Base-by-base conservation (phyloP, 2,113 vertebrate species). In the Columba janthina region DNA sequence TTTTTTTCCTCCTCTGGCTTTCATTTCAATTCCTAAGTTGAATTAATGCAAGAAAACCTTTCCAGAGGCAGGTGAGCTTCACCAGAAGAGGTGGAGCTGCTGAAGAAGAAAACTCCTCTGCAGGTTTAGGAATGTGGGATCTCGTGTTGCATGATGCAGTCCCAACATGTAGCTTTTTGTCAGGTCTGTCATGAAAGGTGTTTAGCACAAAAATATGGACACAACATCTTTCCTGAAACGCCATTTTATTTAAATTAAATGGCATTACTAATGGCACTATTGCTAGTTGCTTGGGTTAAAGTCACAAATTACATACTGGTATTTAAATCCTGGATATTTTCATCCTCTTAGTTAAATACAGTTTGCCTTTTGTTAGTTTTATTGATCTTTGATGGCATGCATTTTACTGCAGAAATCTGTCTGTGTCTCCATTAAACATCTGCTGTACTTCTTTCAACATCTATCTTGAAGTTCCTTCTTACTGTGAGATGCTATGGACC, bases 341-440 rank as follows among this genome's bases (percentile, higher is more conserved):
- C 53, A 86, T 92, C 29, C 34, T 78, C 40, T 81, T 26, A 40
- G 56, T 94, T 94, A 94, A 94, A 86, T 42, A 88, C 58, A 60
- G 57, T 69, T 95, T 78, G 32, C 29, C 40, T 87, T 89, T 87
- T 75, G 6, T 6, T 89, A 84, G 73, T 90, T 92, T 92, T 78
- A 89, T 32, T 84, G 61, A 85, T 38, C 84, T 94, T 36, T 54
- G 80, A 93, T 78, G 76, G 70, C 25, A 31, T 19, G 40, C 16
- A 22, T 73, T 95, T 96, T 73, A 58, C 46, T 48, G 75, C 76
- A 87, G 70, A 69, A 87, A 81, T 88, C 70, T 81, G 50, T 73
- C 69, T 91, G 17, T 64, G 92, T 87, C 57, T 92, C 72, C 73
- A 92, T 92, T 78, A 94, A 88, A 93, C 90, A 92, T 85, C 80